phyloP scores from a whole-genome alignment of 64 coral and sea anemone species.

The Porites lutea region DNA sequence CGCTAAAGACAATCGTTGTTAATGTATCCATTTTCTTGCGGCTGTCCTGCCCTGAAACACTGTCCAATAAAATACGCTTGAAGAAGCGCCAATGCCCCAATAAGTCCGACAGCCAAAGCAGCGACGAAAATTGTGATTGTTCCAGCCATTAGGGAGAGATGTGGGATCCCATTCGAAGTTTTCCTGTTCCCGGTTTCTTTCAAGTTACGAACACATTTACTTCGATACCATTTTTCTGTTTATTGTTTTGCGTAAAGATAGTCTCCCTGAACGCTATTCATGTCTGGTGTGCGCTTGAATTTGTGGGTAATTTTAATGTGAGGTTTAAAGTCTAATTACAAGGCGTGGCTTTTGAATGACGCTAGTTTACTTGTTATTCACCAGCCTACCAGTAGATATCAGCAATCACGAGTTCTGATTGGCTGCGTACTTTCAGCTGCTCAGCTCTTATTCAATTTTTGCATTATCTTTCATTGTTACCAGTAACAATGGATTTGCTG shows the following conservation, averaged over 20 bases:
- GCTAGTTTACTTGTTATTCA: too few species aligned
- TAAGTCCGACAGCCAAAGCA: conserved; percentile 59
- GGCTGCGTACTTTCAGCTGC: too few species aligned
- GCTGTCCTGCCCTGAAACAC: conserved; percentile 81
- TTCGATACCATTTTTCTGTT: background rate
- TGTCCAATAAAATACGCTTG: conserved; percentile 86
- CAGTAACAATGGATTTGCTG: too few species aligned
- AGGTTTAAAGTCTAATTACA: too few species aligned
- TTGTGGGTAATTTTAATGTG: background rate
- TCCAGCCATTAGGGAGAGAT: conserved; percentile 14
- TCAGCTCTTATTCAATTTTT: too few species aligned
- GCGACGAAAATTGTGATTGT: conserved; percentile 63
- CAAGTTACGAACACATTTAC: background rate
- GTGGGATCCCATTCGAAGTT: background rate
- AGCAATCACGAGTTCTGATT: too few species aligned
- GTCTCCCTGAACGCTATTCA: background rate
- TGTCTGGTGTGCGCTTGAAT: background rate
- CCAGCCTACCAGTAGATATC: too few species aligned
- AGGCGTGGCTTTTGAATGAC: too few species aligned
- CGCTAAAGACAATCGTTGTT: conserved; percentile 49
- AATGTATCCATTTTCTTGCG: conserved; percentile 69
- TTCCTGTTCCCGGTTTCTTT: background rate
- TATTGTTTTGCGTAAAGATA: background rate
- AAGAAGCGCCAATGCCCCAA: conserved; percentile 72
- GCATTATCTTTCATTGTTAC: too few species aligned